Evolutionary conservation across 1,140 invertebrate genomes (phyloP), one percentile per base, ranked within the genome.

Genomic region (Drosophila watanabei): DNA sequence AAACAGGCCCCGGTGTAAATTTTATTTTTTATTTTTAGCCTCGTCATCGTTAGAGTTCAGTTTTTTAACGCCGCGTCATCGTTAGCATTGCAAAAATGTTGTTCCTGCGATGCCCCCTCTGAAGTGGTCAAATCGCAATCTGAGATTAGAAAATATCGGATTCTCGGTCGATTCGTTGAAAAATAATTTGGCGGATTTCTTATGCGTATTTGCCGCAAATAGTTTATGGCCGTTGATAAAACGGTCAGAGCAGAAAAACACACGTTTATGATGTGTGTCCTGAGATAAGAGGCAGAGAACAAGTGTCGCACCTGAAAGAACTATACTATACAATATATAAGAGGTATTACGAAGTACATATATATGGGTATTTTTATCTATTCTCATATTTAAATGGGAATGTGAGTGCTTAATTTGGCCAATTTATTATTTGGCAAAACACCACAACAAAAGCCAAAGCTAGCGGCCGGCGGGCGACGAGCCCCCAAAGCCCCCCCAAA

Each of bases 41-140:
- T n/a, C 39, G 86, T 89, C 85, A 89, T 85, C 85, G 82, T 89
- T 79, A 89, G 85, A 75, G 79, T 70, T 85, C 70, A 81, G 30
- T 75, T 84, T 88, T 60, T 77, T 72, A 60, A 39, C 58, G 82
- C 73, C 33, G 18, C 54, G 78, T 89, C 85, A 79, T 80, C 81
- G 86, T 90, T 82, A 85, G 85, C 64, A 85, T 75, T 43, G 82
- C 62, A 69, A 79, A 82, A 71, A 71, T 71, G 33, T 73, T 75
- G 63, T 84, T 87, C 62, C 48, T 75, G 32, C 75, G 35, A 57
- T 57, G 54, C 58, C 46, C 37, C 37, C 45, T 20, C 56, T 73
- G 54, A 73, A 73, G 68, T 61, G 71, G 71, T 14, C 68, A 64
- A 75, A 65, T 71, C 62, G 59, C 57, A 85, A 81, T 89, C 85